These are phyloP conservation scores for Embiotoca jacksoni DNA, from an alignment of 2,113 vertebrate species.

Conservation along the genomic window DNA sequence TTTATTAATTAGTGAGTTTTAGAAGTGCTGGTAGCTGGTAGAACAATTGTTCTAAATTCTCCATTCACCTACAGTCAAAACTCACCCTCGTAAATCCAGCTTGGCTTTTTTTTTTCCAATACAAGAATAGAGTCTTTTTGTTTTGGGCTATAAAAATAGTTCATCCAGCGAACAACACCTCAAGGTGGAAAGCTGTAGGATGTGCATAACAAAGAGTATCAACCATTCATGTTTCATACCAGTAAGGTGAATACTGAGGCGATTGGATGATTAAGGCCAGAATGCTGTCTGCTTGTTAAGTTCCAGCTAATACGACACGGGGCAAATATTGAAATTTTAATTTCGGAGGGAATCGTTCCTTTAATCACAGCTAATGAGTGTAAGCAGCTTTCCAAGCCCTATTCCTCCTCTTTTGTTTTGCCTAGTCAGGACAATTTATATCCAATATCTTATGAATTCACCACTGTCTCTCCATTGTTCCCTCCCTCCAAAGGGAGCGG, in stretches of 20 bases:
- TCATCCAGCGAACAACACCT: constrained; percentile 30
- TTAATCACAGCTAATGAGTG: constrained; percentile 4
- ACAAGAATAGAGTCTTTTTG: constrained; percentile 23
- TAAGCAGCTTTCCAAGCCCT: constrained; percentile 1
- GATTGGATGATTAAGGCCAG: constrained; percentile 11
- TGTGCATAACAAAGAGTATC: constrained; percentile 11
- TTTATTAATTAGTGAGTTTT: too few species aligned
- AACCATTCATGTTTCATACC: constrained; percentile 1
- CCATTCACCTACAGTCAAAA: constrained; percentile 27
- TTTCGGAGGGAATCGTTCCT: not conserved
- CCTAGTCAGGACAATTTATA: constrained; percentile 12
- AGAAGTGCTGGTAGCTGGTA: too few species aligned
- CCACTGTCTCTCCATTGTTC: not conserved
- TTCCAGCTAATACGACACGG: constrained; percentile 21
- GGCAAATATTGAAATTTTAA: not conserved
- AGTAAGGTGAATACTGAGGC: not conserved
- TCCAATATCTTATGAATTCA: not conserved
- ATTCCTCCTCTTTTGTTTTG: not conserved
- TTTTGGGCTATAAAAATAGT: constrained; percentile 36
- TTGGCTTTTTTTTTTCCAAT: constrained; percentile 30
- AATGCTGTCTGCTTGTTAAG: not conserved
- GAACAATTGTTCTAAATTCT: not conserved
- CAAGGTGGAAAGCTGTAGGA: constrained; percentile 11
- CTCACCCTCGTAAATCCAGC: constrained; percentile 27
- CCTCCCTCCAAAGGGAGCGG: constrained; percentile 8